Evolutionary conservation across 2,888 invertebrate species (phyloP).

Genomic region (Steinernema hermaphroditum): DNA sequence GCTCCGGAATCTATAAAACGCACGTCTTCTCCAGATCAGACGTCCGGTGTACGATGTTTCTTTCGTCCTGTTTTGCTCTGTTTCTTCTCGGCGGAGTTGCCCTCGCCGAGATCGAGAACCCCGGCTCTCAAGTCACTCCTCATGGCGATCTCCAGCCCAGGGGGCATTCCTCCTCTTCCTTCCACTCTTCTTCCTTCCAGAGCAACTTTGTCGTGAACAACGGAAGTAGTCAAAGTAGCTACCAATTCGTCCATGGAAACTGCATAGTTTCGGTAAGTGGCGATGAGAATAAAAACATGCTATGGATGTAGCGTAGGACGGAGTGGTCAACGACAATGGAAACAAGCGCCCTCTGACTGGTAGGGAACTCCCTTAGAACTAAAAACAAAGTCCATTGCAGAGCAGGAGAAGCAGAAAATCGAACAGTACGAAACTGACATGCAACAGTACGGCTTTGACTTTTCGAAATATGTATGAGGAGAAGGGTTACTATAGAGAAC

Average conservation of each 20-base stretch:
- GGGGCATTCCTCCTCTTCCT: constrained; percentile 17
- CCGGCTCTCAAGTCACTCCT: neutral
- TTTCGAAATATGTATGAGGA: neutral
- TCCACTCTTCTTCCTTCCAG: constrained; percentile 34
- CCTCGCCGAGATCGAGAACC: constrained; percentile 8
- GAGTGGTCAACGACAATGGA: constrained; percentile 7
- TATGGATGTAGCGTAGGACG: neutral
- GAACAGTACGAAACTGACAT: constrained; percentile 8
- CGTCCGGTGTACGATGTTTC: constrained; percentile 6
- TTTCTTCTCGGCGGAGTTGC: neutral
- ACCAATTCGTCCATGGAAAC: constrained; percentile 12
- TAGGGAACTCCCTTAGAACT: no score
- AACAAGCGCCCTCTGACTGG: neutral
- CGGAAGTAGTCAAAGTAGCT: neutral
- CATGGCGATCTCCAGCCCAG: neutral
- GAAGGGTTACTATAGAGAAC: neutral
- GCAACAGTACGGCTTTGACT: constrained; percentile 12
- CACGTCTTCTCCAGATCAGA: neutral
- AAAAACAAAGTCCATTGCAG: neutral
- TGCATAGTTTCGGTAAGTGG: constrained; percentile 8
- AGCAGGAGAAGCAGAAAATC: neutral
- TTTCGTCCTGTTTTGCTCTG: neutral
- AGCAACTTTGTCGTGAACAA: constrained; percentile 33
- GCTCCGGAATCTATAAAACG: constrained; percentile 9
- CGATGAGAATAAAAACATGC: neutral